Conservation (phyloP, 2,113 vertebrate species). For the Prinia subflava region DNA sequence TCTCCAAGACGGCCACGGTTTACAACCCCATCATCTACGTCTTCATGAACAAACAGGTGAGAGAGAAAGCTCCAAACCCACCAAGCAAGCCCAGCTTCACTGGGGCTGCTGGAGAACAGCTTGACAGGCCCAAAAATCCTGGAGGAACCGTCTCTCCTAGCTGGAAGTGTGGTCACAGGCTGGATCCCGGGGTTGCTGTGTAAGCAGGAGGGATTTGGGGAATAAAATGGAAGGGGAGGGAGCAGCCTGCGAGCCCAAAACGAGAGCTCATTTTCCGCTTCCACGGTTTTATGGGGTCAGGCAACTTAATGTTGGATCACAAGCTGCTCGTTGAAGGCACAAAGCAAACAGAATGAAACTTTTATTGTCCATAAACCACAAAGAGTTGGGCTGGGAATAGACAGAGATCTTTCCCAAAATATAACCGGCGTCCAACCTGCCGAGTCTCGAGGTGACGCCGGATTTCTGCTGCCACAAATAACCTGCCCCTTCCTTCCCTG, state of each 20-base stretch:
- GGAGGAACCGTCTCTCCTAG: not conserved
- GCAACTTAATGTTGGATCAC: not conserved
- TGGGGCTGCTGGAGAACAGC: not conserved
- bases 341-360: not conserved
- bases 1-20: conserved; percentile 67
- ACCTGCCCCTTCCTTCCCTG: not conserved
- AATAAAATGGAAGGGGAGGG: not conserved
- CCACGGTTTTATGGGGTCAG: not conserved
- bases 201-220: not conserved
- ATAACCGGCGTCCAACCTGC: not conserved
- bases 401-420: not conserved
- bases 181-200: accelerated
- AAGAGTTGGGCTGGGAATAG: not conserved
- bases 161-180: not conserved
- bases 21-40: conserved; percentile 72
- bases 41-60: conserved; percentile 75
- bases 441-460: accelerated
- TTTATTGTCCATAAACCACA: not conserved
- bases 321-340: not conserved
- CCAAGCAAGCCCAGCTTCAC: accelerated
- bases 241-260: not conserved
- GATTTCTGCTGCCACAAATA: not conserved
- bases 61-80: not conserved
- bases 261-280: not conserved
- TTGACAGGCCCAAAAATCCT: not conserved